phyloP scores from a whole-genome alignment of 2,888 invertebrate genomes.

The Hybos culiciformis region DNA sequence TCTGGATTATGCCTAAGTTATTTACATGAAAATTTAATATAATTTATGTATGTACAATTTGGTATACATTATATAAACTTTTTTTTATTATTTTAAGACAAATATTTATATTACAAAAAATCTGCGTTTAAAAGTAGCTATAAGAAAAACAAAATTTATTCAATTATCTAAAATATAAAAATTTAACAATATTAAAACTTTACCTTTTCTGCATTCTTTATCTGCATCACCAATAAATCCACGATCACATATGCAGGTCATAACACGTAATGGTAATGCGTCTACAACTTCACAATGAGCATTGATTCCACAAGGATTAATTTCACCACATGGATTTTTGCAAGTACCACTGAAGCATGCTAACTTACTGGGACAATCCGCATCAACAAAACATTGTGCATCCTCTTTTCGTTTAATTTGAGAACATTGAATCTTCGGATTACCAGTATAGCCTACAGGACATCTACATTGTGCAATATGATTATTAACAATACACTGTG shows the following conservation, averaged over 20 bases:
- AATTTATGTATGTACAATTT: too few species aligned
- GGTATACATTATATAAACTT: too few species aligned
- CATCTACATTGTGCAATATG: slow-evolving; percentile 69
- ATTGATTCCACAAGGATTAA: slow-evolving; percentile 63
- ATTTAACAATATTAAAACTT: slow-evolving; percentile 14
- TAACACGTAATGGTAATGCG: slow-evolving; percentile 72
- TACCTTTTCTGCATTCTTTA: slow-evolving; percentile 68
- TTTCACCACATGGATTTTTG: slow-evolving; percentile 64
- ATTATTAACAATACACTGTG: slow-evolving; percentile 61
- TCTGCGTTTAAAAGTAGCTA: too few species aligned
- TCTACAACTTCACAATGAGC: slow-evolving; percentile 76
- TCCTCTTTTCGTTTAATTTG: slow-evolving; percentile 40
- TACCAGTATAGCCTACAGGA: slow-evolving; percentile 66
- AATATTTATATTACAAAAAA: too few species aligned
- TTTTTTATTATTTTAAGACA: too few species aligned
- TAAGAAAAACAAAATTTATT: too few species aligned
- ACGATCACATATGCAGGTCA: slow-evolving; percentile 73
- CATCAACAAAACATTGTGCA: slow-evolving; percentile 61
- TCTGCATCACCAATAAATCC: slow-evolving; percentile 79
- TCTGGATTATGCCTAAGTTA: too few species aligned
- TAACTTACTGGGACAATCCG: slow-evolving; percentile 70
- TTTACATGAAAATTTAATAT: too few species aligned
- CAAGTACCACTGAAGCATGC: slow-evolving; percentile 72
- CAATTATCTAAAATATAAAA: not conserved
- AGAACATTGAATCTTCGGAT: slow-evolving; percentile 55